phyloP scores from a whole-genome alignment of 2,113 vertebrate genomes.

The Brachypteracias leptosomus region DNA sequence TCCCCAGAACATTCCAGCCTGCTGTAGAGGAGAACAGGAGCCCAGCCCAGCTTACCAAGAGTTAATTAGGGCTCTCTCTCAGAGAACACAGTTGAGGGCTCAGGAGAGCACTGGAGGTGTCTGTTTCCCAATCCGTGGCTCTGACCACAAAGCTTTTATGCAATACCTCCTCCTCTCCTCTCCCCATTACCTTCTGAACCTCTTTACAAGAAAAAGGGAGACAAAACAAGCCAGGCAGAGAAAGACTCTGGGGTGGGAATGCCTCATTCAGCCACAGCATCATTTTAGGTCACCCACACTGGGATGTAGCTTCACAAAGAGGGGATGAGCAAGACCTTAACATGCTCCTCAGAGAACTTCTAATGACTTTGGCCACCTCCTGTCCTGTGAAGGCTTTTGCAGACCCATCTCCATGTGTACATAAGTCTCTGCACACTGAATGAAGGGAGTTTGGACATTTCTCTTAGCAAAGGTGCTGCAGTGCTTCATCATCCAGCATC shows the following conservation, averaged over 20 bases:
- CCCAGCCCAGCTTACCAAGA: neutral
- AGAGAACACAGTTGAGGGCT: neutral
- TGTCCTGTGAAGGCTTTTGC: neutral
- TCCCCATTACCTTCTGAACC: neutral
- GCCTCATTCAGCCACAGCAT: rapidly evolving
- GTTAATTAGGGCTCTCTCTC: neutral
- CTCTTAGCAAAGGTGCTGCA: neutral
- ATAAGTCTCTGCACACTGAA: rapidly evolving
- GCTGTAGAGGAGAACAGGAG: neutral
- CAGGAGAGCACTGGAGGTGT: neutral
- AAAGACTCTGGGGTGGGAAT: neutral
- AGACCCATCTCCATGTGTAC: neutral
- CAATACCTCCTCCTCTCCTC: neutral
- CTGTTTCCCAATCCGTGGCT: neutral
- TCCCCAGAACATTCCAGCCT: neutral
- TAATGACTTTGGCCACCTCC: neutral
- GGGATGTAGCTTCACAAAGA: neutral
- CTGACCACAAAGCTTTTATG: neutral
- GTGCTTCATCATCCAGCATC: neutral
- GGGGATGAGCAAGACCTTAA: neutral
- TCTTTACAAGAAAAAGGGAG: neutral
- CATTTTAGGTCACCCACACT: rapidly evolving
- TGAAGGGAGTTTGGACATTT: neutral
- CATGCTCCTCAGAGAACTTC: neutral
- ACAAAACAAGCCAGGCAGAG: rapidly evolving